A percentile compares a stretch with the other conserved stretches of the same genome.
phyloP scores from a whole-genome alignment of 2,113 vertebrate species.

The Bostrychus sinensis region DNA sequence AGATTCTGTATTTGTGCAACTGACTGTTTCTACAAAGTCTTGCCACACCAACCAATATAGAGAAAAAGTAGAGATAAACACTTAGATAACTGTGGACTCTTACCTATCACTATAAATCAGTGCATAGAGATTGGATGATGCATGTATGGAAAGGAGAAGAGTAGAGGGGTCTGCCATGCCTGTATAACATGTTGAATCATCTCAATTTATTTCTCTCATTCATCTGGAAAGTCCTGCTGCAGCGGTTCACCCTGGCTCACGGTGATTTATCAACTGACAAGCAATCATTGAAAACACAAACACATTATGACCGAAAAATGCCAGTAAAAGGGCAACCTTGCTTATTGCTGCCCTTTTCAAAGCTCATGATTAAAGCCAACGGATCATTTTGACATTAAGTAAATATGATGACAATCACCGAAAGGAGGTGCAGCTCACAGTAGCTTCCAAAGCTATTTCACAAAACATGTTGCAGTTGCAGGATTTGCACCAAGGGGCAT shows the following conservation, averaged over 20 bases:
- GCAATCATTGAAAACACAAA: slow-evolving; percentile 55
- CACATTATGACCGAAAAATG: slow-evolving; percentile 43
- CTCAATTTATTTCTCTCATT: slow-evolving; percentile 3
- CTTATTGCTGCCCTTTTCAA: slow-evolving; percentile 51
- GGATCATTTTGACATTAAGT: slow-evolving; percentile 40
- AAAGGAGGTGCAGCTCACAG: slow-evolving; percentile 10
- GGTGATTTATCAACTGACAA: slow-evolving; percentile 49
- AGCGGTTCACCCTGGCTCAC: slow-evolving; percentile 2
- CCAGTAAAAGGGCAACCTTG: slow-evolving; percentile 48
- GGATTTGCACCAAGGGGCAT: background rate
- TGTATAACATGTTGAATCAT: background rate
- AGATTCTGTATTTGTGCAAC: too few species aligned
- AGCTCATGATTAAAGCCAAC: slow-evolving; percentile 41
- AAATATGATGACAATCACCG: slow-evolving; percentile 22
- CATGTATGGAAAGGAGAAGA: background rate
- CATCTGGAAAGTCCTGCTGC: slow-evolving; percentile 12
- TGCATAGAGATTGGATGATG: background rate
- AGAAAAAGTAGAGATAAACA: background rate
- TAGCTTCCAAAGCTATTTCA: slow-evolving; percentile 13
- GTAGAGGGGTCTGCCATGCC: background rate
- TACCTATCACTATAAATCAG: background rate
- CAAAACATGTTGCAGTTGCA: slow-evolving; percentile 3
- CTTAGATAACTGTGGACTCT: background rate
- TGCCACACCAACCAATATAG: background rate
- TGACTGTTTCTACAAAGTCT: background rate